A percentile compares a stretch with the other conserved stretches of the same genome.
Conservation (phyloP, 2,888 invertebrate genomes). For the Acronicta aceris region DNA sequence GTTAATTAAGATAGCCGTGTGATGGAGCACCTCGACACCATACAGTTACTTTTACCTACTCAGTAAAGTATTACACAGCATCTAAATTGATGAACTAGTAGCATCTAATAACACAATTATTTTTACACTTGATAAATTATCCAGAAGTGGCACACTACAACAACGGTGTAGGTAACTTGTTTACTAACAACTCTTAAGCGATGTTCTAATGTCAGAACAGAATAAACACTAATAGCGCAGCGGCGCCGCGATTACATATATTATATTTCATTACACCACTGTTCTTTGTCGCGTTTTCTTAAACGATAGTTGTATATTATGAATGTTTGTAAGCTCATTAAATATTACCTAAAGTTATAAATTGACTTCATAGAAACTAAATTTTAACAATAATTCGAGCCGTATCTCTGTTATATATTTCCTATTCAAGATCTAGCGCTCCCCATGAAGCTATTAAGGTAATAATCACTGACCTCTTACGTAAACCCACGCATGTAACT, state of each 20-base stretch:
- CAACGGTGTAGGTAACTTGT: no score
- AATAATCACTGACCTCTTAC: conserved; percentile 22
- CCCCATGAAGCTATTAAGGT: conserved; percentile 8
- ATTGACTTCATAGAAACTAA: conserved; percentile 19
- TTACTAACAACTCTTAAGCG: no score
- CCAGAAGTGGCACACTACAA: not conserved
- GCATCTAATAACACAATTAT: not conserved
- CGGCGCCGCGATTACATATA: no score
- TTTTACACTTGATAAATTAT: not conserved
- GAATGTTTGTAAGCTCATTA: conserved; percentile 14
- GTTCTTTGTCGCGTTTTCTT: not conserved
- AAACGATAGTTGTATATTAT: not conserved
- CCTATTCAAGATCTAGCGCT: conserved; percentile 23
- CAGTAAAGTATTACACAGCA: not conserved
- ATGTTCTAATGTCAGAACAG: no score
- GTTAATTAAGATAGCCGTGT: conserved; percentile 15
- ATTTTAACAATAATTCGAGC: conserved; percentile 17
- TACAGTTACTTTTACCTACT: not conserved
- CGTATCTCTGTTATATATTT: conserved; percentile 17
- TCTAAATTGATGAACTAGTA: not conserved
- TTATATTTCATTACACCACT: not conserved
- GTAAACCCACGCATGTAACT: conserved; percentile 15
- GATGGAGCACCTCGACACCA: conserved; percentile 2
- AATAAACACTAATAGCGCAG: no score
- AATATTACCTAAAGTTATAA: conserved; percentile 15